phyloP scores from a whole-genome alignment of 2,113 vertebrate species.

The Odocoileus hemionus region DNA sequence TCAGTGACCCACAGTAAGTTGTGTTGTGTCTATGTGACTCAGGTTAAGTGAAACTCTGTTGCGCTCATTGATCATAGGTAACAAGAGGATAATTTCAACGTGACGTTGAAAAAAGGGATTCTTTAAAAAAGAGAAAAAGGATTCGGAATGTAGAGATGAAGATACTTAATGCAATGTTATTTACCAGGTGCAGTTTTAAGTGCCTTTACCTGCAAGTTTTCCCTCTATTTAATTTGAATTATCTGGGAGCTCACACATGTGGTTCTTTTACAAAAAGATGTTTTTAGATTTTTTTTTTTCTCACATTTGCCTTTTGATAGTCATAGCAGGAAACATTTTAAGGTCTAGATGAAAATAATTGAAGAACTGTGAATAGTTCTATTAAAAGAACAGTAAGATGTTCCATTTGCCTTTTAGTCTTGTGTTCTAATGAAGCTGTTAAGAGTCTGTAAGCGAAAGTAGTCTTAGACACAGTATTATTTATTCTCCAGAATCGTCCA shows the following conservation, averaged over 20 bases:
- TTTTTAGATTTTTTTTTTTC: not conserved
- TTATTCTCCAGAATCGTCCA: not conserved
- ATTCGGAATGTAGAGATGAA: not conserved
- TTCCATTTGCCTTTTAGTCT: not conserved
- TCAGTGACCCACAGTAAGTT: constrained; percentile 94
- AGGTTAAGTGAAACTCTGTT: not conserved
- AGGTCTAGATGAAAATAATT: not conserved
- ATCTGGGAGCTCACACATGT: not conserved
- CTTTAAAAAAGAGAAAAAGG: not conserved
- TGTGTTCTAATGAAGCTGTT: not conserved
- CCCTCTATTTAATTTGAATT: not conserved
- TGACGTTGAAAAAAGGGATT: not conserved
- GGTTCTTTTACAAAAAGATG: not conserved
- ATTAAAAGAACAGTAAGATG: not conserved
- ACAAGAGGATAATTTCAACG: not conserved
- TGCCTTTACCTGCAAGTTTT: not conserved
- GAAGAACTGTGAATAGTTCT: not conserved
- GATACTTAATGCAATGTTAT: not conserved
- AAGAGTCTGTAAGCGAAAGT: not conserved
- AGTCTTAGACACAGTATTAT: not conserved
- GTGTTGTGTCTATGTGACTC: not conserved
- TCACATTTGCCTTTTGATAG: not conserved
- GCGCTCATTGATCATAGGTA: not conserved
- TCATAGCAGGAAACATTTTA: not conserved
- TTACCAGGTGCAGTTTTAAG: not conserved